Evolutionary conservation across 37 sponge, comb jelly and placozoan genomes (phyloP).

Genomic region (Mnemiopsis leidyi): DNA sequence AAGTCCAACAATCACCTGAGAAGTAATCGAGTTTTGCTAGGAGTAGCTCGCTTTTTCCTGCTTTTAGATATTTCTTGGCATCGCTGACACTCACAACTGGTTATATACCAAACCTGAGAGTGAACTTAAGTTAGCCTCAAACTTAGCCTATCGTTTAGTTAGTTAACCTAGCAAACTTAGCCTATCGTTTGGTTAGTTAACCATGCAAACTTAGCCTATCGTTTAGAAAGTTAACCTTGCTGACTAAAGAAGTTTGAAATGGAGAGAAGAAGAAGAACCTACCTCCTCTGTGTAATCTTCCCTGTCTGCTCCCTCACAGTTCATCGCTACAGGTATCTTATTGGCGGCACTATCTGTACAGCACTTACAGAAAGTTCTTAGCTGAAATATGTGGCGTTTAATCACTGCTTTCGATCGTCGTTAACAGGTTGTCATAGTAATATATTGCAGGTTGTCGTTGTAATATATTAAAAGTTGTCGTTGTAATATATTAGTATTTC

Average conservation of each 20-base stretch:
- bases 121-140: background rate
- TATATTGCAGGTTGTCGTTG: background rate
- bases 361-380: constrained; percentile 44
- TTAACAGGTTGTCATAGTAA: background rate
- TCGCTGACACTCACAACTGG: background rate
- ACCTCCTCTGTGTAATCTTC: background rate
- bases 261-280: no score
- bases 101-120: constrained; percentile 47
- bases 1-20: background rate
- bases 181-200: background rate
- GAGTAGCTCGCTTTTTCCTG: constrained; percentile 44
- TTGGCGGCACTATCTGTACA: background rate
- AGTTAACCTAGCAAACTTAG: background rate
- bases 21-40: constrained; percentile 60
- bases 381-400: background rate
- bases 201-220: background rate
- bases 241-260: no score
- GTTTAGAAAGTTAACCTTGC: no score
- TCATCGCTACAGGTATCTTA: constrained; percentile 9
- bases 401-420: background rate
- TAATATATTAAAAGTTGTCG: no score
- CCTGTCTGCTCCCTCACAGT: constrained; percentile 34
- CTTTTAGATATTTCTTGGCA: background rate
- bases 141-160: background rate
- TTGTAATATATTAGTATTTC: no score